Evolutionary conservation across 2,888 invertebrate species (phyloP), one percentile per base, ranked within the genome.

Genomic region (Eupithecia centaureata): DNA sequence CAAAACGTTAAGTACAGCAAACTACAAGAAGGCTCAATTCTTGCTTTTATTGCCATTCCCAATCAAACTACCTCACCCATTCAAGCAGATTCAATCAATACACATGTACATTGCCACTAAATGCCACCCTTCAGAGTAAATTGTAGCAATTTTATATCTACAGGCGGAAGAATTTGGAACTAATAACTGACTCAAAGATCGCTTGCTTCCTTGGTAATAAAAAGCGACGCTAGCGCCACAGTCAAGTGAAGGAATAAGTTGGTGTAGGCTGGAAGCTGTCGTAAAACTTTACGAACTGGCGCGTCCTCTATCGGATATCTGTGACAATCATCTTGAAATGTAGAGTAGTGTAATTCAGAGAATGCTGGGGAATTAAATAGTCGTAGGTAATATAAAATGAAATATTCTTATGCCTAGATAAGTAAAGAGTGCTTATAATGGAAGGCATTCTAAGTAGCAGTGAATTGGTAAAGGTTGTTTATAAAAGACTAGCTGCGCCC

Each of bases 211-310:
- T 15, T 8, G 7, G n/a, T 30, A 28, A n/a, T 56, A 56, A 28
- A 56, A 28, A n/a, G 54, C 54, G 28, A 56, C 13, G 28, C 54
- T 13, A 56, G 54, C 54, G 54, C 54, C 54, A n/a, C 28, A 15
- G n/a, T n/a, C 8, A 30, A 28, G 54, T n/a, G 54, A 18, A 22
- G 30, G 10, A 28, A n/a, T 56, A 56, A 56, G 28, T 56, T 56
- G 54, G 54, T 47, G 62, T 61, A 64, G 61, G 52, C 64, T 32
- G 89, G 90, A 90, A 86, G 87, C 81, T 76, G 78, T 92, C 91
- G 89, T 92, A 92, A 92, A 92, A 91, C 83, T 92, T 92, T 92
- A 92, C 90, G 91, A 90, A 91, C 90, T 90, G 82, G 79, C 89
- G 32, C 57, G 89, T 90, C 90, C 90, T 89, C 86, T 81, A 76